Evolutionary conservation across 2,113 vertebrate species (phyloP), one percentile per base, ranked within the genome.

Genomic region (Telmatochromis brichardi): DNA sequence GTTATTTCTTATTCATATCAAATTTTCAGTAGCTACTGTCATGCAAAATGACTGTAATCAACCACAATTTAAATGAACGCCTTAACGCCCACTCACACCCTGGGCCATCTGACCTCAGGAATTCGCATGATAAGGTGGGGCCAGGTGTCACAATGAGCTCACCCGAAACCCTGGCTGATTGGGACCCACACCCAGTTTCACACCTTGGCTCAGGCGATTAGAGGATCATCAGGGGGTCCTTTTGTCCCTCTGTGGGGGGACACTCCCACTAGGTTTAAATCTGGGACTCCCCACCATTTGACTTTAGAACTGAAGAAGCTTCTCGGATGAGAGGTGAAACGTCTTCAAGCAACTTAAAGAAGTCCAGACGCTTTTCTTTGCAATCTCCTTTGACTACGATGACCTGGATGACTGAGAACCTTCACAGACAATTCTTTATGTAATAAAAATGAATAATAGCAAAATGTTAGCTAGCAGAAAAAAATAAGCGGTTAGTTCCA

Each of bases 221-320:
- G 54, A 55, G 21, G 6, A 26, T 55, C 54, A 55, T 55, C 54
- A 26, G 54, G 54, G 54, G 21, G 21, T 55, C 54, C 23, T 26
- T 57, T 57, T 57, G 21, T 57, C 54, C 6, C 2, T 57, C 54
- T 57, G 3, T 3, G 12, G 54, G 4, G 21, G 54, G 3, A 1
- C 0, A 8, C 21, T 26, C 21, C 54, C 21, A 26, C 54, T 26
- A 57, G 54, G 6, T 57, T 57, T 26, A 57, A 2, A 57, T 2
- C 54, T 57, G 23, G 54, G 12, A 57, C 54, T 57, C 54, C 0
- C 23, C 23, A 57, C 12, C 54, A 14, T 26, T 57, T 57, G 54
- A 57, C 54, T 1, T 57, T 57, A 57, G 23, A 57, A 57, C 54
- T 57, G 54, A 57, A 26, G 54, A 57, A 57, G 54, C 54, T 14